Percentiles rank a stretch among this genome's conserved stretches.
phyloP scores from a whole-genome alignment of 2,113 vertebrate species.

The Tenebrosternarchus preto region DNA sequence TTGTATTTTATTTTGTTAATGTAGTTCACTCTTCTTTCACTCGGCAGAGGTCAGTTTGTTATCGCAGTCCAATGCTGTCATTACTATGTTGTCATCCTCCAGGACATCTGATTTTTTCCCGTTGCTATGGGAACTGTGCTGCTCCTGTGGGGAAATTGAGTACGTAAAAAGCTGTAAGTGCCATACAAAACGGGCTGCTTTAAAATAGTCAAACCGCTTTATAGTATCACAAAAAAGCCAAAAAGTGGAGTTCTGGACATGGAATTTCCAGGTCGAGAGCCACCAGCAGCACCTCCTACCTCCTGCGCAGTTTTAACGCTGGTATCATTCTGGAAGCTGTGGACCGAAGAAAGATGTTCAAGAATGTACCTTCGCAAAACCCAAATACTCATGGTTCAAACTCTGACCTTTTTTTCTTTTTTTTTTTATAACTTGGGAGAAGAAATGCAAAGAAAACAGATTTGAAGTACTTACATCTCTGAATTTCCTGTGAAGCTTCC shows the following conservation, averaged over 20 bases:
- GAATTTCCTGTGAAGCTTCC: slow-evolving; percentile 14
- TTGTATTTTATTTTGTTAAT: not conserved
- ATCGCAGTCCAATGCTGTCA: no score
- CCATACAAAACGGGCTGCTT: not conserved
- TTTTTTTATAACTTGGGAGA: not conserved
- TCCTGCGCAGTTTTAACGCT: not conserved
- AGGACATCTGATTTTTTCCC: not conserved
- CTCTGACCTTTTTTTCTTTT: no score
- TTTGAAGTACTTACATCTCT: not conserved
- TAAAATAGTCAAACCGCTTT: no score
- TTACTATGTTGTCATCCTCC: not conserved
- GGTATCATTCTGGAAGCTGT: not conserved
- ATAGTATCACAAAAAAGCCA: no score
- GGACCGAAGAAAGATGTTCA: not conserved
- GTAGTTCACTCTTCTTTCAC: not conserved
- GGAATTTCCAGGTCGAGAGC: no score
- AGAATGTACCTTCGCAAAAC: not conserved
- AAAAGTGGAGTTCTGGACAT: no score
- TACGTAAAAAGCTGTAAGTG: no score
- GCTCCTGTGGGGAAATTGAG: not conserved
- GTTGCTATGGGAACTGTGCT: not conserved
- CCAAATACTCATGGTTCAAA: not conserved
- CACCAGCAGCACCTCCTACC: slow-evolving; percentile 1
- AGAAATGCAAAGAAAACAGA: no score
- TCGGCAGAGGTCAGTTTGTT: not conserved